Conservation (phyloP, 2,797 vertebrate species). For the Meriones psammophilus region DNA sequence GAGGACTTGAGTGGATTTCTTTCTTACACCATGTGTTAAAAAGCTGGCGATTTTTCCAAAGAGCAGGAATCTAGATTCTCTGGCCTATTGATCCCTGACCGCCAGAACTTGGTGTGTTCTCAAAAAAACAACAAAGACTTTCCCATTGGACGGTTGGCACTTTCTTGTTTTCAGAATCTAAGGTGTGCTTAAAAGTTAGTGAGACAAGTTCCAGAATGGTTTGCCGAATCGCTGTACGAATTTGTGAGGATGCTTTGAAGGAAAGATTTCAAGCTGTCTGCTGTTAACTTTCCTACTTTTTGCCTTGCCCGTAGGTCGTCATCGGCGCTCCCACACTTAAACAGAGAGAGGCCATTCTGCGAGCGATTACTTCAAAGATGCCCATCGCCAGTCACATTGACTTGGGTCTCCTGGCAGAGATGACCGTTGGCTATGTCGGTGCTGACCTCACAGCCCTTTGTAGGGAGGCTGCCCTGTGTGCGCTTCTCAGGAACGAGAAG, state of each 20-base stretch:
- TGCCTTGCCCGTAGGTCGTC: conserved; percentile 89
- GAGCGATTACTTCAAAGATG: conserved; percentile 91
- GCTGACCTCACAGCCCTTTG: conserved; percentile 96
- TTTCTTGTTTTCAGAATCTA: conserved; percentile 53
- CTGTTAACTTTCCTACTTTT: not conserved
- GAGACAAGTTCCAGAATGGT: not conserved
- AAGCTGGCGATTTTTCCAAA: not conserved
- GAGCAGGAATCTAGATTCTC: not conserved
- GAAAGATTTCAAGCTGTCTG: conserved; percentile 2
- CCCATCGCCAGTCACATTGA: conserved; percentile 89
- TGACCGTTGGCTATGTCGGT: conserved; percentile 95
- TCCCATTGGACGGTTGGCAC: conserved; percentile 9
- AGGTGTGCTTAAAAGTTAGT: not conserved
- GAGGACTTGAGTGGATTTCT: conserved; percentile 36
- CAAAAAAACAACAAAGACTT: conserved; percentile 25
- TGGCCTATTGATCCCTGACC: not conserved
- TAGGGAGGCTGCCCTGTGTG: conserved; percentile 94
- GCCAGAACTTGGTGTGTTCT: conserved; percentile 8
- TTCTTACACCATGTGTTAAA: not conserved
- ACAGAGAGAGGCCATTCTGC: conserved; percentile 93
- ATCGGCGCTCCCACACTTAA: conserved; percentile 93
- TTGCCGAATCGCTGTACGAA: not conserved
- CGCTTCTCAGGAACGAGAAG: conserved; percentile 89
- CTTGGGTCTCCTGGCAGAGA: conserved; percentile 91
- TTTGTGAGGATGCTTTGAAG: conserved; percentile 9